Evolutionary conservation across 1,140 invertebrate genomes (phyloP).

Genomic region (Saccostrea echinata): DNA sequence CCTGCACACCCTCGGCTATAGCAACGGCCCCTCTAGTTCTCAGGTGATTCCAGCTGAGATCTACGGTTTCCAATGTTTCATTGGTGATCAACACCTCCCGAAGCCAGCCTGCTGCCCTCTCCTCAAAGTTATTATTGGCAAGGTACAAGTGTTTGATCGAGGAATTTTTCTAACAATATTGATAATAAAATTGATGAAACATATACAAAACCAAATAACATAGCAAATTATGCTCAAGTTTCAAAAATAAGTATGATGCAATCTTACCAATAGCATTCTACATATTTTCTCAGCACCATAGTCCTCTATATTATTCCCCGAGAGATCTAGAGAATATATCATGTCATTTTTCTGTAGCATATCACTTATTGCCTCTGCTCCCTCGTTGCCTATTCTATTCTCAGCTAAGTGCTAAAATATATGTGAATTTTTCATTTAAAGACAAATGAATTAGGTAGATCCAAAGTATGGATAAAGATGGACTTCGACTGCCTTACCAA

Average conservation of each 20-base stretch:
- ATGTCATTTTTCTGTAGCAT: conserved; percentile 68
- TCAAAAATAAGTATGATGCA: neutral
- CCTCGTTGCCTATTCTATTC: conserved; percentile 70
- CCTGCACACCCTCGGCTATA: conserved; percentile 67
- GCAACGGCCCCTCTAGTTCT: conserved; percentile 62
- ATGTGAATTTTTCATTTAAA: neutral
- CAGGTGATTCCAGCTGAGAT: conserved; percentile 69
- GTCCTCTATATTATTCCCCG: conserved; percentile 71
- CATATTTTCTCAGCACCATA: conserved; percentile 65
- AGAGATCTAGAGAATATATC: conserved; percentile 69
- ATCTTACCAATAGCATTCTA: conserved; percentile 61
- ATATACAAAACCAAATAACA: neutral
- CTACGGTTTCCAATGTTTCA: conserved; percentile 65
- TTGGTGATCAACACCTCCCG: conserved; percentile 68
- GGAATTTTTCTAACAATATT: conserved; percentile 68
- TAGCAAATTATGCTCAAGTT: neutral
- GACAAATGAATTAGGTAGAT: no score
- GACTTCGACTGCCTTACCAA: conserved; percentile 64
- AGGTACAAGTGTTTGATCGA: conserved; percentile 68
- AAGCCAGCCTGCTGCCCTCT: conserved; percentile 62
- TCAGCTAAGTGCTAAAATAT: conserved; percentile 70
- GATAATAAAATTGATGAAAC: neutral
- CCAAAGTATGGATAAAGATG: neutral
- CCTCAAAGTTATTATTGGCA: conserved; percentile 71
- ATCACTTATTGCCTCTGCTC: conserved; percentile 69